Evolutionary conservation across 2,797 vertebrate genomes (phyloP), one percentile per base, ranked within the genome.

Genomic region (Etheostoma perlongum): DNA sequence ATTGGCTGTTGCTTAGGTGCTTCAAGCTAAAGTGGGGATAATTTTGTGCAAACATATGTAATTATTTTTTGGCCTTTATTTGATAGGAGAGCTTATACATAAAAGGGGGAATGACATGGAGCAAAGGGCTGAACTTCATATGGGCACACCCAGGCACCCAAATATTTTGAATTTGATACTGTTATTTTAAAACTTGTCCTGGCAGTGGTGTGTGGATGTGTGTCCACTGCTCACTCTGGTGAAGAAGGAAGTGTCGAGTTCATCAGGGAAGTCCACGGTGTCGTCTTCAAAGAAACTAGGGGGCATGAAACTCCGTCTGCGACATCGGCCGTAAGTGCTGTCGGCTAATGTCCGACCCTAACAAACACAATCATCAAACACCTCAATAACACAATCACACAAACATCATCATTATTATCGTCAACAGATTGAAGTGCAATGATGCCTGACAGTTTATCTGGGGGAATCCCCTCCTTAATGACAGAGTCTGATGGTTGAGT

Each of bases 241-340:
- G 4, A 99, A 99, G 93, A 99, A 99, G 52, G 98, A 99, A 0
- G 98, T 98, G 87, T 99, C 98, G 1, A 99, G 88, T 67, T 99
- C 98, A n/a, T 99, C 98, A 0, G 96, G 95, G 75, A 98, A 98
- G 86, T 99, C 98, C 57, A 89, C 93, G 0, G 97, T 98, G 89
- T 99, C 98, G 4, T 99, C 97, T 73, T 99, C 98, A 76, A 96
- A 86, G 92, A 98, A 97, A 81, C 97, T 97, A 30, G 96, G 96
- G 0, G 96, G 96, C 30, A 97, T 95, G 85, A 99, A 99, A 90
- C 98, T 99, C 68, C 97, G 95, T 30, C 95, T 95, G 79, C 94
- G 96, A 25, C 91, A 81, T 33, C 93, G 94, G 16, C 94, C 93
- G 15, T 95, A 42, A 0, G 95, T 93, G 80, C 94, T 92, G 4